Conservation (phyloP, 2,113 vertebrate species). For the Ploceus nigricollis region DNA sequence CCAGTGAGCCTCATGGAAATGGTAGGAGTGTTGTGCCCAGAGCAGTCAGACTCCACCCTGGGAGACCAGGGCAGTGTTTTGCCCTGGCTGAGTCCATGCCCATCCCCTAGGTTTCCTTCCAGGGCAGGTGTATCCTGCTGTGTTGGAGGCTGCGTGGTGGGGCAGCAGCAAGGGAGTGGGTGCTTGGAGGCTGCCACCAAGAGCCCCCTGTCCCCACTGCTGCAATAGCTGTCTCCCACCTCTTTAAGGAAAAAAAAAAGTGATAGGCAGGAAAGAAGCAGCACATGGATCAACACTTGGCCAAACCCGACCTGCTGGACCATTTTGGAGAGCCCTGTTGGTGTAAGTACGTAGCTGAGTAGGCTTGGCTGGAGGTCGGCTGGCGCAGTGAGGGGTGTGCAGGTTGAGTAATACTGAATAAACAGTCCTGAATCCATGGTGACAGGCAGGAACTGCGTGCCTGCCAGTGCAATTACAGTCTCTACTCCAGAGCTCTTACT, state of each 20-base stretch:
- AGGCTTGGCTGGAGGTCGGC: not conserved
- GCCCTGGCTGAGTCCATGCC: rapidly evolving
- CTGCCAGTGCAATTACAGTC: not conserved
- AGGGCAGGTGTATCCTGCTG: rapidly evolving
- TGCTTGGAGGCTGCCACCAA: not conserved
- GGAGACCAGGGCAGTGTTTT: not conserved
- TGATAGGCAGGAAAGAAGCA: not conserved
- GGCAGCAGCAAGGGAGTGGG: not conserved
- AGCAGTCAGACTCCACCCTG: not conserved
- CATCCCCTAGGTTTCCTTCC: not conserved
- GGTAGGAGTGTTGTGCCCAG: not conserved
- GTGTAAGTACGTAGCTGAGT: rapidly evolving
- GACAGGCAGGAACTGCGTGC: rapidly evolving
- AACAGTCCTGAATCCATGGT: not conserved
- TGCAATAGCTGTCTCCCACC: not conserved
- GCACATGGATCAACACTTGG: not conserved
- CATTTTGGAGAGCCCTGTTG: not conserved
- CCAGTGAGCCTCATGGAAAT: not conserved
- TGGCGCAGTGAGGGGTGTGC: not conserved
- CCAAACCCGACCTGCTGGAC: not conserved
- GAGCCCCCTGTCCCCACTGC: not conserved
- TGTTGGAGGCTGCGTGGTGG: rapidly evolving
- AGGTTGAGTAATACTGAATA: not conserved
- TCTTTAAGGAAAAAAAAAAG: not conserved
- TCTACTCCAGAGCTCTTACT: not conserved